Base-by-base conservation (phyloP, 1,140 invertebrate genomes). In the Eurosta solidaginis region DNA sequence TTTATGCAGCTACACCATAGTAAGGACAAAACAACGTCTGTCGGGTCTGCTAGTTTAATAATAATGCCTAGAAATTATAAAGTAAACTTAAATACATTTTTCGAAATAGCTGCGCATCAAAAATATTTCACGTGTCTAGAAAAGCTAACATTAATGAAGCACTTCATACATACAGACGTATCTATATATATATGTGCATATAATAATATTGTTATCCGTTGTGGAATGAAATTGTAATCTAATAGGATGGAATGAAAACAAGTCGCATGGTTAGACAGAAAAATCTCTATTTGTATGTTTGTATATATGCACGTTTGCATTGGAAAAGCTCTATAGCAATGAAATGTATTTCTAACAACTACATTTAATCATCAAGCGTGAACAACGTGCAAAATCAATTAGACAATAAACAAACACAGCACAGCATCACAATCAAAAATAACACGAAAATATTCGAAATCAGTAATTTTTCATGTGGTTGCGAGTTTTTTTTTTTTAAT, bases 321-420 rank as follows among this genome's bases (percentile, higher is more conserved):
- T n/a, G 49, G 40, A 68, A 42, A 68, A 68, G 59, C 59, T 17
- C 4, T 36, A 0, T 27, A 33, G 59, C 59, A 68, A 68, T 68
- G 40, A 68, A 68, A 68, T 68, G 33, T 68, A 20, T 40, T 68
- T 42, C 59, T 68, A 68, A 68, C 59, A 68, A 68, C 59, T 68
- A 33, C 59, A 68, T 68, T 68, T 68, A 68, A 68, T 68, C 59
- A 68, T 40, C 33, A 36, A 29, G 59, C 59, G 33, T 68, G 59
- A 68, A 33, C 33, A 40, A 33, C 33, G 59, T 7, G 40, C 54
- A 63, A 63, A 25, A 63, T 33, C 54, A 63, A 63, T 63, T 63
- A 33, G 17, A 63, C 54, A 63, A 17, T 7, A 63, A 63, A 33
- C 54, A 49, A 49, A 9, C 12, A 22, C 1, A 27, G 27, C 54